phyloP scores from a whole-genome alignment of 2,113 vertebrate species.

The Eudorcas thomsonii region DNA sequence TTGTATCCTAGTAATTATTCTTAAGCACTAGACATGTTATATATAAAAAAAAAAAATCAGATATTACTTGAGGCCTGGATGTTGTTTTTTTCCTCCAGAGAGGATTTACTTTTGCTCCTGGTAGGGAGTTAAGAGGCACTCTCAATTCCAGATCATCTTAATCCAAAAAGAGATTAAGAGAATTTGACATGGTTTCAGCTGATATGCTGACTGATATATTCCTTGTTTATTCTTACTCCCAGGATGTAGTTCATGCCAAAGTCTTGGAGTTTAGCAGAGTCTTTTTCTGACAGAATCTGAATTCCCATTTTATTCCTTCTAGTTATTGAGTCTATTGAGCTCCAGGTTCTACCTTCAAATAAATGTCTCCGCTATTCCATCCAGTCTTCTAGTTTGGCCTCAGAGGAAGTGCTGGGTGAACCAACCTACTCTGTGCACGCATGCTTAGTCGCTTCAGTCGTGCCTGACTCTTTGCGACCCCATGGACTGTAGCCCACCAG shows the following conservation, averaged over 20 bases:
- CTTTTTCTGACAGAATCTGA: background rate
- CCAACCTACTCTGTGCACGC: background rate
- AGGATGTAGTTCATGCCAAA: background rate
- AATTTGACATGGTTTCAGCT: background rate
- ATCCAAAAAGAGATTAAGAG: background rate
- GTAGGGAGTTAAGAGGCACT: background rate
- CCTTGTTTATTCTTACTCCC: background rate
- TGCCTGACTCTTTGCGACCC: background rate
- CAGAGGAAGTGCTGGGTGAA: background rate
- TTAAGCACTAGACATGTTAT: background rate
- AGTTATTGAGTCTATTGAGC: background rate
- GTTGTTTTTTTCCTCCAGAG: background rate
- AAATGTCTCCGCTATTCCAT: background rate
- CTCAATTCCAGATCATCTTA: background rate
- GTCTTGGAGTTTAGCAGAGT: background rate
- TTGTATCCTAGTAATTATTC: background rate
- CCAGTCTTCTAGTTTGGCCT: background rate
- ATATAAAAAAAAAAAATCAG: background rate
- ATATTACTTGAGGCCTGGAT: background rate
- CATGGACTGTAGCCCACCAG: rapidly evolving
- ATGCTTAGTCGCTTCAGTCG: rapidly evolving
- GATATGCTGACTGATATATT: background rate
- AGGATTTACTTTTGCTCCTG: background rate
- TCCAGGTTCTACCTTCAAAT: background rate
- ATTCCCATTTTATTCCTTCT: background rate